phyloP scores from a whole-genome alignment of 2,888 invertebrate species.

The Dolichopus griseipennis region DNA sequence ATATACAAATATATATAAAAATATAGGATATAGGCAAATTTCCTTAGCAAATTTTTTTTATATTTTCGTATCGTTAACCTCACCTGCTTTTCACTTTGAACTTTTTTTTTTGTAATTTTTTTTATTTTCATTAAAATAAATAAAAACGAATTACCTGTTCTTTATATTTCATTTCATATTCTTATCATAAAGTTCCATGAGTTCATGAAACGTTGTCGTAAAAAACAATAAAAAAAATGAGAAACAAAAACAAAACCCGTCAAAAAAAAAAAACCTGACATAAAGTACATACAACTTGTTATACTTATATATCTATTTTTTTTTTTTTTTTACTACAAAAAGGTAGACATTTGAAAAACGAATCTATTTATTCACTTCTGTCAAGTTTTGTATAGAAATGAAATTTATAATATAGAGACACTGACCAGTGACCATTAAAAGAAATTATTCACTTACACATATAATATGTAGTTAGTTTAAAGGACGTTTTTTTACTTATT shows the following conservation, averaged over 20 bases:
- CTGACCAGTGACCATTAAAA: too few species aligned
- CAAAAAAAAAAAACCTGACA: conserved; percentile 5
- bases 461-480: too few species aligned
- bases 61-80: neutral
- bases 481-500: too few species aligned
- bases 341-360: neutral
- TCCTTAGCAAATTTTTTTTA: neutral
- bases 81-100: conserved; percentile 7
- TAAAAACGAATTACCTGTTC: conserved; percentile 9
- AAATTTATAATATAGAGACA: too few species aligned
- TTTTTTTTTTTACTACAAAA: neutral
- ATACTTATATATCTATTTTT: neutral
- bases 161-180: conserved; percentile 12
- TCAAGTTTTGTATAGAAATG: neutral
- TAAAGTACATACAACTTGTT: conserved; percentile 5
- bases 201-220: conserved; percentile 19
- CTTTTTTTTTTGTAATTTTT: too few species aligned
- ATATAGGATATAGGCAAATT: neutral
- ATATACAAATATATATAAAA: too few species aligned
- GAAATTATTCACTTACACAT: too few species aligned
- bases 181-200: conserved; percentile 13
- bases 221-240: conserved; percentile 20
- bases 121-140: neutral
- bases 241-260: conserved; percentile 6
- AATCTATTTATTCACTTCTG: neutral